A percentile compares a stretch with the other conserved stretches of the same genome.
phyloP scores from a whole-genome alignment of 2,797 vertebrate species.

The Diplodus sargus region DNA sequence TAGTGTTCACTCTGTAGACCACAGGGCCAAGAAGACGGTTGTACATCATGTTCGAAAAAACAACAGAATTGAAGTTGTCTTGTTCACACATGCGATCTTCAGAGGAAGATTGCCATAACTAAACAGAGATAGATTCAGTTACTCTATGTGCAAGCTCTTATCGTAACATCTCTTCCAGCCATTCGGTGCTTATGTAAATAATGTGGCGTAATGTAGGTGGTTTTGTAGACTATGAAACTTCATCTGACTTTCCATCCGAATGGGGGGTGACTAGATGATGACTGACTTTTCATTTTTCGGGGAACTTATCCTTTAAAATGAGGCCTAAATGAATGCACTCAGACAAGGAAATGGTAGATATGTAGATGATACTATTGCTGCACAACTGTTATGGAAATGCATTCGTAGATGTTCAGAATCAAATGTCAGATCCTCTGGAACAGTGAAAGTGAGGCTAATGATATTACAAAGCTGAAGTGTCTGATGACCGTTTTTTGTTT shows the following conservation, averaged over 20 bases:
- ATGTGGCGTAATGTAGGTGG: too few species aligned
- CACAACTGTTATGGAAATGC: not conserved
- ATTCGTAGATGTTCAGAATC: not conserved
- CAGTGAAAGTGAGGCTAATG: too few species aligned
- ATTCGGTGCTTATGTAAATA: too few species aligned
- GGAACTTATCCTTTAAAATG: not conserved
- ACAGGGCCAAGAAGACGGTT: constrained; percentile 1
- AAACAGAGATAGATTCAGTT: not conserved
- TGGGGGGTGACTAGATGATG: too few species aligned
- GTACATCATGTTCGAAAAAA: not conserved
- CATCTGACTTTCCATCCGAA: too few species aligned
- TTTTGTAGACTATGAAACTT: too few species aligned
- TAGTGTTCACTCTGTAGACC: constrained; percentile 8
- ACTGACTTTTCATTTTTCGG: too few species aligned
- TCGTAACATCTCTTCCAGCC: not conserved
- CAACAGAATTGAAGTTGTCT: not conserved
- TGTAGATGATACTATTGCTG: not conserved
- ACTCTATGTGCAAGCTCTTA: not conserved
- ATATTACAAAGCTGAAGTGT: not conserved
- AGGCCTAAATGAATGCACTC: not conserved
- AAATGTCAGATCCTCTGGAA: not conserved
- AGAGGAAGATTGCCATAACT: too few species aligned
- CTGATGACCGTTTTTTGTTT: not conserved
- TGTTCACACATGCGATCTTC: not conserved
- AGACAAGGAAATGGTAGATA: not conserved